These are phyloP conservation scores for Plotosus lineatus DNA, from an alignment of 2,113 vertebrate genomes.

Conservation along the genomic window DNA sequence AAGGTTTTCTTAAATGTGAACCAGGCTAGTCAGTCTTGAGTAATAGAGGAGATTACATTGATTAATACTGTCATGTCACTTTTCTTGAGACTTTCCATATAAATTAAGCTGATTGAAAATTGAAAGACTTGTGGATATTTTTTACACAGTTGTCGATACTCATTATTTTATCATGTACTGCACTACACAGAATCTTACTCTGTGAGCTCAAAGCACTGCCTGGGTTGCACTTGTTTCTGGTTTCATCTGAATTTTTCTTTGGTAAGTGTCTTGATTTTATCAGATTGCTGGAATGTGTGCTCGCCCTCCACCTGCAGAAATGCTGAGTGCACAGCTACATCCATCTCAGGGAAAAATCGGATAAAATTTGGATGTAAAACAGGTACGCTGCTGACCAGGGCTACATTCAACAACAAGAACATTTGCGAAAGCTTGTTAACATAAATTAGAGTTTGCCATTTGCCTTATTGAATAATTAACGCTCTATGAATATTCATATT, in stretches of 20 bases:
- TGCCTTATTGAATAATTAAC: no score
- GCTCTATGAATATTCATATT: no score
- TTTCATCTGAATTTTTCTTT: conserved; percentile 35
- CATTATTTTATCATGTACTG: not conserved
- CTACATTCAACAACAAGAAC: no score
- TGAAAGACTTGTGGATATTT: not conserved
- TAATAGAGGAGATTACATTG: not conserved
- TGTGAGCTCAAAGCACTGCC: not conserved
- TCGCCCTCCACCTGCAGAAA: conserved; percentile 47
- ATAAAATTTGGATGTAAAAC: conserved; percentile 26
- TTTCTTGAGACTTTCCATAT: not conserved
- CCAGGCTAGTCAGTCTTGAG: not conserved
- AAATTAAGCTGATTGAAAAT: not conserved
- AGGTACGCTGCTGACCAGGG: not conserved
- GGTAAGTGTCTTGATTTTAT: conserved; percentile 19
- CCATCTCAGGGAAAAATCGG: conserved; percentile 42
- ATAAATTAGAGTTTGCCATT: no score
- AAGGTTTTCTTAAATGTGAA: not conserved
- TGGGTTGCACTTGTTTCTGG: not conserved
- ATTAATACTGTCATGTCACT: not conserved
- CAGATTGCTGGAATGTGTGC: conserved; percentile 20
- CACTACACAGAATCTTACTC: no score
- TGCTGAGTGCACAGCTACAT: conserved; percentile 37
- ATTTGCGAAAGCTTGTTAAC: no score
- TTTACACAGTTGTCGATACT: no score